Evolutionary conservation across 2,113 vertebrate species (phyloP).

Genomic region (Prinia subflava): DNA sequence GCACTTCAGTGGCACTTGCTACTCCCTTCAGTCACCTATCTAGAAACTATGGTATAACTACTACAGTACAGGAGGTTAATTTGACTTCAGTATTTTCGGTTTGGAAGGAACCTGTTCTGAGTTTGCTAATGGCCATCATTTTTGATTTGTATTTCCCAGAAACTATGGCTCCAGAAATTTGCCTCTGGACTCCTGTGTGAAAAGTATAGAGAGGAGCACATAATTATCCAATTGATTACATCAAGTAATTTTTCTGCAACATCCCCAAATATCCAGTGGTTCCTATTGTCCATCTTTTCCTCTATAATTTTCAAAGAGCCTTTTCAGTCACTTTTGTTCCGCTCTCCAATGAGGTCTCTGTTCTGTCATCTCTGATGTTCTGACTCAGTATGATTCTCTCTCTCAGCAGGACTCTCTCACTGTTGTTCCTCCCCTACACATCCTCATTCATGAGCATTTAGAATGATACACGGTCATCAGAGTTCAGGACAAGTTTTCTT

Average conservation of each 20-base stretch:
- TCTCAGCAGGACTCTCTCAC: neutral
- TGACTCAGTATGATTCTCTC: neutral
- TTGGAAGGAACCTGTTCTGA: neutral
- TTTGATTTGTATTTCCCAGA: conserved; percentile 4
- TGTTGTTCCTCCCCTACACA: neutral
- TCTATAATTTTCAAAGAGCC: neutral
- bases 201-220: neutral
- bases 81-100: neutral
- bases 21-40: neutral
- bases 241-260: neutral
- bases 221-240: neutral
- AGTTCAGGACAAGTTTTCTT: neutral
- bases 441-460: neutral
- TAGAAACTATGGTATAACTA: neutral
- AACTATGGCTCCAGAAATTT: neutral
- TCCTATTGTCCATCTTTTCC: neutral
- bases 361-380: neutral
- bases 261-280: neutral
- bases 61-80: neutral
- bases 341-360: neutral
- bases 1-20: neutral
- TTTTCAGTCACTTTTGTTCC: neutral
- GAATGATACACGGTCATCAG: neutral
- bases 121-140: neutral
- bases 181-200: neutral